Percentiles rank a stretch among this genome's conserved stretches.
Evolutionary conservation across 2,888 invertebrate species (phyloP).

Genomic region (Drosophila recens): DNA sequence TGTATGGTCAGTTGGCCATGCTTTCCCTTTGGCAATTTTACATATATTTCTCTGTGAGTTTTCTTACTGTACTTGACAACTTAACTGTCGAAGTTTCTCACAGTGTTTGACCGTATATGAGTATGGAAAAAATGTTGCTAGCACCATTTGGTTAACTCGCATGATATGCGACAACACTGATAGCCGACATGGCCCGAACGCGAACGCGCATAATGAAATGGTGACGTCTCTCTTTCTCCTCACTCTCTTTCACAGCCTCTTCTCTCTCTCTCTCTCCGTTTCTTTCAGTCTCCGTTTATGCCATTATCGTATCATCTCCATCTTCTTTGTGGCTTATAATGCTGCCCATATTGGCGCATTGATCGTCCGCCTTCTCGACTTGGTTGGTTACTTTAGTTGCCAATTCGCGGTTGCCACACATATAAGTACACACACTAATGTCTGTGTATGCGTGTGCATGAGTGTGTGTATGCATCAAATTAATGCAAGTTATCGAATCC

Average conservation of each 20-base stretch:
- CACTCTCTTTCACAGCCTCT: conserved; percentile 19
- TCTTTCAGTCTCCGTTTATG: not conserved
- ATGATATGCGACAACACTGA: conserved; percentile 39
- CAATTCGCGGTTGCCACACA: conserved; percentile 56
- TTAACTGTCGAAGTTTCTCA: conserved; percentile 18
- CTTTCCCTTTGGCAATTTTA: not conserved
- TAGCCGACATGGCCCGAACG: conserved; percentile 30
- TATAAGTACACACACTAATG: conserved; percentile 14
- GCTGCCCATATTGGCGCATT: conserved; percentile 44
- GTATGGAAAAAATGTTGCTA: conserved; percentile 54
- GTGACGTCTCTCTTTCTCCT: conserved; percentile 45
- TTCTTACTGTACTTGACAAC: not conserved
- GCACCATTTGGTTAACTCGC: conserved; percentile 51
- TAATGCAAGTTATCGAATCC: conserved; percentile 79
- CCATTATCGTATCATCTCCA: conserved; percentile 8
- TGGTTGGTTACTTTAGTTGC: conserved; percentile 58
- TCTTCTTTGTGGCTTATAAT: conserved; percentile 35
- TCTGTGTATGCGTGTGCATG: conserved; percentile 26
- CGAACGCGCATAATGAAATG: conserved; percentile 61
- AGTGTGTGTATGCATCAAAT: conserved; percentile 70
- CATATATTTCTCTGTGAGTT: not conserved
- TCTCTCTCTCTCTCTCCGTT: not conserved
- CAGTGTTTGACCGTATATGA: conserved; percentile 28
- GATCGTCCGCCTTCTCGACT: conserved; percentile 38
- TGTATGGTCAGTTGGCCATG: not conserved